Percentiles rank a stretch among this genome's conserved stretches.
These are phyloP conservation scores for Burhinus bistriatus DNA, from an alignment of 2,113 vertebrate species.

Conservation along the genomic window DNA sequence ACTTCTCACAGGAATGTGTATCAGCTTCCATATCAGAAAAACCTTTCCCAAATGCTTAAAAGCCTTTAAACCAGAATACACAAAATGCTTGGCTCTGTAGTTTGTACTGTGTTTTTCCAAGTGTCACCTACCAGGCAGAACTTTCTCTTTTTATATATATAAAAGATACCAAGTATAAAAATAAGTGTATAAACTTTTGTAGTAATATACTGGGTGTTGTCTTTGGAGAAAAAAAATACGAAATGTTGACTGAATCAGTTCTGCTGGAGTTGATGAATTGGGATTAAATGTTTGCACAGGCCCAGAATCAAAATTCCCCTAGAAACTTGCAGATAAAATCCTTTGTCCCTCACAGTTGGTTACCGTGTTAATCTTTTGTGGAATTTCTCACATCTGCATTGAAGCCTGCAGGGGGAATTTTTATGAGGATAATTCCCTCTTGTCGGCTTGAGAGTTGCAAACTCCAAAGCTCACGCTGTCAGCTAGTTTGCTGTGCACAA, in stretches of 20 bases:
- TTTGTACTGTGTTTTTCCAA: not conserved
- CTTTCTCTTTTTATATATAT: not conserved
- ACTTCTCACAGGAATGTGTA: not conserved
- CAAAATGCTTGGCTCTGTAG: not conserved
- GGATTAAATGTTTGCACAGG: not conserved
- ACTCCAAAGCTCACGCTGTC: not conserved
- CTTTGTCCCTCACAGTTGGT: not conserved
- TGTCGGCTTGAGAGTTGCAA: not conserved
- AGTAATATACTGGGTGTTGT: not conserved
- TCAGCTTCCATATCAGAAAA: not conserved
- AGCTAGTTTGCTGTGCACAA: not conserved
- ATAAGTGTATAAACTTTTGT: not conserved
- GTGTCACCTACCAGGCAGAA: not conserved
- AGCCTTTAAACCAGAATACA: not conserved
- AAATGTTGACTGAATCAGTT: not conserved
- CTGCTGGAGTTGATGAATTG: not conserved
- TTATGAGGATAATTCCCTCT: not conserved
- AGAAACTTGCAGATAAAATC: not conserved
- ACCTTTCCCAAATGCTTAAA: not conserved
- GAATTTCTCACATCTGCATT: slow-evolving; percentile 40
- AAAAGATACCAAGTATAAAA: not conserved
- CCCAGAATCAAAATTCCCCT: not conserved
- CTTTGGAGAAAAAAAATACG: not conserved
- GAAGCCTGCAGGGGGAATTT: slow-evolving; percentile 8
- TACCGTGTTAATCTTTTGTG: not conserved